Conservation (phyloP, 2,797 vertebrate species). For the Octomys mimax region DNA sequence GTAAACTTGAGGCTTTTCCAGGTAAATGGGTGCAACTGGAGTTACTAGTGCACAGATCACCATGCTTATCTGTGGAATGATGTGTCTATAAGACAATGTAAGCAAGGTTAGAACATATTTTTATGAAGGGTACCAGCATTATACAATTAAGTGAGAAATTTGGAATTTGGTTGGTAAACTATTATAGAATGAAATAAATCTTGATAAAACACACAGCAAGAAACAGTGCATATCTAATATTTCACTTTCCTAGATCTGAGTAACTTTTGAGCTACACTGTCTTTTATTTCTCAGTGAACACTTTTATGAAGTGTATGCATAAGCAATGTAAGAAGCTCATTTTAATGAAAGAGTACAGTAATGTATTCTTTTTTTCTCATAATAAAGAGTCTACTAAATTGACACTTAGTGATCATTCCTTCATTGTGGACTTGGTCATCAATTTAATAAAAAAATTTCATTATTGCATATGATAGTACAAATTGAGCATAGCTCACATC, state of each 20-base stretch:
- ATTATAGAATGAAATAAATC: neutral
- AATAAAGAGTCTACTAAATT: neutral
- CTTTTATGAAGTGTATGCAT: conserved; percentile 10
- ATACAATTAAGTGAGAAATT: neutral
- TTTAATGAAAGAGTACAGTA: neutral
- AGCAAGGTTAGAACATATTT: neutral
- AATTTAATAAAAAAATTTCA: neutral
- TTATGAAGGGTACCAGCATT: neutral
- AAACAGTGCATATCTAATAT: neutral
- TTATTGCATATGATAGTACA: neutral
- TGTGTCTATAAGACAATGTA: neutral
- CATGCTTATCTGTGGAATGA: neutral
- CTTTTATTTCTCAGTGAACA: neutral
- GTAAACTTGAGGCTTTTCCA: no score
- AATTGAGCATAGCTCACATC: neutral
- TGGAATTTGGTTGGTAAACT: neutral
- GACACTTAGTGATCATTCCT: neutral
- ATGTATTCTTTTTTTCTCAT: neutral
- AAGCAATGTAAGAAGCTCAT: neutral
- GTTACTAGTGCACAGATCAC: neutral
- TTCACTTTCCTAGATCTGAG: neutral
- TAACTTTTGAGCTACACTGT: neutral
- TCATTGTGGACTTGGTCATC: neutral
- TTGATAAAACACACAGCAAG: neutral
- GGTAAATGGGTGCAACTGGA: no score